A percentile compares a stretch with the other conserved stretches of the same genome.
phyloP scores from a whole-genome alignment of 2,888 invertebrate genomes.

The Ornithoptera alexandrae region DNA sequence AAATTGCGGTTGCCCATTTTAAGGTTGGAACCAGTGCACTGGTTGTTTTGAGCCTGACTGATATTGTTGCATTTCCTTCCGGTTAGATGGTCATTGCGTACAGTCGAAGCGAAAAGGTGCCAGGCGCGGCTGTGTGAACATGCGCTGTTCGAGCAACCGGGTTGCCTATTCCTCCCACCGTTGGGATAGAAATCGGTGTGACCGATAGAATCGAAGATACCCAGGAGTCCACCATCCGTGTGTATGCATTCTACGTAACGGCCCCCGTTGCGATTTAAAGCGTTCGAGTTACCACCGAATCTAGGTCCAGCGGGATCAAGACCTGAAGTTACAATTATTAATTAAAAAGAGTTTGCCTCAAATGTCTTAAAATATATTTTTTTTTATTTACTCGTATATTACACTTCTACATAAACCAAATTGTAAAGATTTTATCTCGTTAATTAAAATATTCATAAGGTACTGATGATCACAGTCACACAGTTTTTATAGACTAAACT shows the following conservation, averaged over 20 bases:
- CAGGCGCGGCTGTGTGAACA: slow-evolving; percentile 44
- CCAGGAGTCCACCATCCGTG: slow-evolving; percentile 44
- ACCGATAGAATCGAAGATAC: slow-evolving; percentile 42
- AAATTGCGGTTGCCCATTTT: slow-evolving; percentile 41
- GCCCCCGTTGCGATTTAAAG: slow-evolving; percentile 39
- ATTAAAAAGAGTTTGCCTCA: no score
- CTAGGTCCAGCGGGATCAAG: slow-evolving; percentile 53
- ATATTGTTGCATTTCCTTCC: slow-evolving; percentile 40
- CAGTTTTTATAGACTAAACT: no score
- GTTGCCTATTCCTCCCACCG: slow-evolving; percentile 44
- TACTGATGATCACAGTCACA: no score
- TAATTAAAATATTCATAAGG: no score
- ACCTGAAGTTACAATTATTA: slow-evolving; percentile 36
- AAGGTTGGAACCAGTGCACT: slow-evolving; percentile 37
- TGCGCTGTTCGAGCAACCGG: slow-evolving; percentile 40
- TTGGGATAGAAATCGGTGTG: slow-evolving; percentile 49
- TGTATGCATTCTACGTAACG: slow-evolving; percentile 47
- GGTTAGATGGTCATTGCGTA: slow-evolving; percentile 39
- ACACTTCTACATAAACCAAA: no score
- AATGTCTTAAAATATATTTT: no score
- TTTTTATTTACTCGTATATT: no score
- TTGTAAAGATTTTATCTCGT: no score
- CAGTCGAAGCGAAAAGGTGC: slow-evolving; percentile 41
- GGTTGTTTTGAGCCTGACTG: slow-evolving; percentile 35
- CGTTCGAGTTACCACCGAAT: slow-evolving; percentile 42